Conservation (phyloP, 2,888 invertebrate genomes). For the Poecilus cupreus region DNA sequence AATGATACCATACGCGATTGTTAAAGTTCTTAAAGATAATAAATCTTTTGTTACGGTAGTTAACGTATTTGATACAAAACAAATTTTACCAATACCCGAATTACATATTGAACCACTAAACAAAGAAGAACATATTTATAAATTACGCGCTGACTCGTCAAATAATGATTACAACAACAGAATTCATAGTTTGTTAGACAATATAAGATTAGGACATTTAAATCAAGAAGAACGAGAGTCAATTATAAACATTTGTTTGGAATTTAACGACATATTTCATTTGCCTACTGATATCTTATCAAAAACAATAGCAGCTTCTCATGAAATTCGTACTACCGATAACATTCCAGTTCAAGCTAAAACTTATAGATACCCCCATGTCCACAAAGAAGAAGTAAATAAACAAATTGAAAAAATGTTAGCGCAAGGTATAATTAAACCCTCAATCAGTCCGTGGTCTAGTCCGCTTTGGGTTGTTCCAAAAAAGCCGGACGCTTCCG, state of each 20-base stretch:
- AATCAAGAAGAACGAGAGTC: constrained; percentile 43
- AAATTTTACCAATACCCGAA: constrained; percentile 1
- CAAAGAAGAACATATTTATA: constrained; percentile 11
- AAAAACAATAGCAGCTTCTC: constrained; percentile 21
- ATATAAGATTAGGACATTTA: constrained; percentile 38
- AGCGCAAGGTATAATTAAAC: constrained; percentile 51
- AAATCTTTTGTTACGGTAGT: background rate
- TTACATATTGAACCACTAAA: background rate
- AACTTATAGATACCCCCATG: constrained; percentile 62
- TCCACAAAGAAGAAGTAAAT: constrained; percentile 61
- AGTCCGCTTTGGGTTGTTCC: constrained; percentile 58
- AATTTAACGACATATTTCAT: constrained; percentile 53
- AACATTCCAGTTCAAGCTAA: constrained; percentile 55
- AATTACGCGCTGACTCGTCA: background rate
- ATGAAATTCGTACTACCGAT: constrained; percentile 32
- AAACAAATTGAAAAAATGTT: constrained; percentile 59
- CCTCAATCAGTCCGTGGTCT: constrained; percentile 53
- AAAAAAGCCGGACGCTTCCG: constrained; percentile 49
- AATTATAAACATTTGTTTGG: constrained; percentile 15
- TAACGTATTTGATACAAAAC: background rate
- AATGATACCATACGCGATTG: constrained; percentile 17
- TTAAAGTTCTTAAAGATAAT: constrained; percentile 11
- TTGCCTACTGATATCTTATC: constrained; percentile 11
- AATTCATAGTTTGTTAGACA: background rate
- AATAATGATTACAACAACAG: background rate